Percentiles rank a stretch among this genome's conserved stretches.
These are phyloP conservation scores for Listronotus oregonensis DNA, from an alignment of 1,140 invertebrate genomes.

Conservation along the genomic window DNA sequence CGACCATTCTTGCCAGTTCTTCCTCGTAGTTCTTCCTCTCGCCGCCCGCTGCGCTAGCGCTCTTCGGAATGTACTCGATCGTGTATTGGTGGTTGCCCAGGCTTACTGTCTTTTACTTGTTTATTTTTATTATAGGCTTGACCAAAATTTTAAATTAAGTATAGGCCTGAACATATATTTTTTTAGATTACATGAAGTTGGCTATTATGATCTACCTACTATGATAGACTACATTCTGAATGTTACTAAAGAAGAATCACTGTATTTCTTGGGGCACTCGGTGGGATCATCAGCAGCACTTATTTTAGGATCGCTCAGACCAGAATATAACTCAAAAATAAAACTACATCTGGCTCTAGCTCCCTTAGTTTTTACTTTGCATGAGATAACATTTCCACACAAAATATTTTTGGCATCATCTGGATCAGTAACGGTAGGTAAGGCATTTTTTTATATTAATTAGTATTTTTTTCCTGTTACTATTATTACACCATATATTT, in stretches of 20 bases:
- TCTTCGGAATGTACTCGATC: no score
- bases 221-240: constrained; percentile 63
- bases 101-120: no score
- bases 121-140: no score
- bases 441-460: no score
- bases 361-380: constrained; percentile 58
- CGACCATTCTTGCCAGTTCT: no score
- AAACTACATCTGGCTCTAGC: constrained; percentile 59
- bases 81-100: no score
- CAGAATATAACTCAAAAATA: constrained; percentile 63
- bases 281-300: constrained; percentile 63
- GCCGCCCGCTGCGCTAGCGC: no score
- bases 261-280: constrained; percentile 66
- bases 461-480: no score
- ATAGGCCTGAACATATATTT: no score
- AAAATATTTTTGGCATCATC: constrained; percentile 37
- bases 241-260: constrained; percentile 56
- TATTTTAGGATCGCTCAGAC: constrained; percentile 56
- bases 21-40: no score
- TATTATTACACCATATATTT: no score
- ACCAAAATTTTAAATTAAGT: no score
- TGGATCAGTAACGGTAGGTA: constrained; percentile 37
- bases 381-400: constrained; percentile 32
- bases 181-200: constrained; percentile 53
- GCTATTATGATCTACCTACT: constrained; percentile 64